Base-by-base conservation (phyloP, 2,888 invertebrate species). In the Agonopterix arenella region DNA sequence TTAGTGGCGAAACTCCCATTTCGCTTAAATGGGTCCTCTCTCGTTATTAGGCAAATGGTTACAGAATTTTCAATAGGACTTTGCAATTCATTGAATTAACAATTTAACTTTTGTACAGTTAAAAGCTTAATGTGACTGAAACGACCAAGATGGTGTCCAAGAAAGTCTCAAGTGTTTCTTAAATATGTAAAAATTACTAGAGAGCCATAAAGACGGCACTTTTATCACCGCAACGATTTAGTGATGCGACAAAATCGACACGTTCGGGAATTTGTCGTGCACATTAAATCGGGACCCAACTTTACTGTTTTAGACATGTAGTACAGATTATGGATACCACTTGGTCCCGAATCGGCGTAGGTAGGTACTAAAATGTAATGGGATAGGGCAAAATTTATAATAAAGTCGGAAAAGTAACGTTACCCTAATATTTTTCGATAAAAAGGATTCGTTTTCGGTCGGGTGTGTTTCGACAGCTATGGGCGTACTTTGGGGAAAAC, bases 151-250 rank as follows among this genome's bases (percentile, higher is more conserved):
- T 46, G 49, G 45, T 40, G 36, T 40, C 11, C 40, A 48, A 45
- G 40, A 37, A 16, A 10, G 45, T 36, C 38, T 42, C 11, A 11
- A 48, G 16, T 50, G 42, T 53, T 55, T 56, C 51, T 57, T 56
- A 54, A 59, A 55, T 40, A 40, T 18, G 56, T 55, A 61, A 61
- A 65, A 70, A 71, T 70, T 64, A 67, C 62, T 62, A 57, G 57
- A 48, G 44, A 59, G 64, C 65, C 62, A 73, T 79, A 75, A 77
- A 75, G 51, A 57, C 51, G 64, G 69, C 73, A 68, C 58, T 70
- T 79, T 76, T 73, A 80, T 61, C 59, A 65, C 63, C 58, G 43
- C 46, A 42, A 63, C 57, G 70, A 80, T 76, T 76, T 76, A 73
- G 56, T 61, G 62, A 59, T 61, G 63, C 40, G 64, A 62, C 63